phyloP scores from a whole-genome alignment of 2,113 vertebrate genomes.

The Phyllostomus hastatus region DNA sequence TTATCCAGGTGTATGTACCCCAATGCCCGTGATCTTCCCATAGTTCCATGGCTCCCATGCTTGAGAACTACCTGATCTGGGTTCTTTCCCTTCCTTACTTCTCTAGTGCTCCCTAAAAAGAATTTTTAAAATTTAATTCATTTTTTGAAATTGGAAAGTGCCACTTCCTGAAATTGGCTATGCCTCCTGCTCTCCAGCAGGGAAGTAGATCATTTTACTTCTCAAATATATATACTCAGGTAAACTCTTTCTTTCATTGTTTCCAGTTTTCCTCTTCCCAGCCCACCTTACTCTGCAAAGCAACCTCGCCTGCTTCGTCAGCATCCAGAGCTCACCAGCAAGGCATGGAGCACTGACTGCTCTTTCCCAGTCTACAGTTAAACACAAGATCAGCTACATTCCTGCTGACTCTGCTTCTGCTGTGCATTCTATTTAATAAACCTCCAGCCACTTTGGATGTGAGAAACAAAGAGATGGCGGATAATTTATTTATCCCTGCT shows the following conservation, averaged over 20 bases:
- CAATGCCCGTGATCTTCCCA: neutral
- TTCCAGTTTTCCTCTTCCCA: neutral
- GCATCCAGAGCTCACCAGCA: neutral
- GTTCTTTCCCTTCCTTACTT: neutral
- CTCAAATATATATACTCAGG: neutral
- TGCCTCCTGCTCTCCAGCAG: neutral
- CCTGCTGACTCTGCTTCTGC: conserved; percentile 12
- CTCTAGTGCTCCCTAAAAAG: neutral
- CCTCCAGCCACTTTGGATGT: neutral
- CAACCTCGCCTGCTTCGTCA: neutral
- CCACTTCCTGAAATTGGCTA: neutral
- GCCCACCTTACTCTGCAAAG: neutral
- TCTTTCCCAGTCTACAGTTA: neutral
- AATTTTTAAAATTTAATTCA: neutral
- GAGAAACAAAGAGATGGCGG: neutral
- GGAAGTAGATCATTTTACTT: neutral
- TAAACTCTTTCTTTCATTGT: too few species aligned
- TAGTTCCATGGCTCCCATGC: neutral
- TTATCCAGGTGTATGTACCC: neutral
- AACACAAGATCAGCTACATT: neutral
- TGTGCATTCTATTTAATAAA: neutral
- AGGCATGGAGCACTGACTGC: neutral
- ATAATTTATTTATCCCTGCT: neutral
- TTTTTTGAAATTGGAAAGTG: neutral
- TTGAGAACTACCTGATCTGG: neutral